These are phyloP conservation scores for Chrysocyon brachyurus DNA, from an alignment of 2,797 vertebrate genomes.

Conservation along the genomic window DNA sequence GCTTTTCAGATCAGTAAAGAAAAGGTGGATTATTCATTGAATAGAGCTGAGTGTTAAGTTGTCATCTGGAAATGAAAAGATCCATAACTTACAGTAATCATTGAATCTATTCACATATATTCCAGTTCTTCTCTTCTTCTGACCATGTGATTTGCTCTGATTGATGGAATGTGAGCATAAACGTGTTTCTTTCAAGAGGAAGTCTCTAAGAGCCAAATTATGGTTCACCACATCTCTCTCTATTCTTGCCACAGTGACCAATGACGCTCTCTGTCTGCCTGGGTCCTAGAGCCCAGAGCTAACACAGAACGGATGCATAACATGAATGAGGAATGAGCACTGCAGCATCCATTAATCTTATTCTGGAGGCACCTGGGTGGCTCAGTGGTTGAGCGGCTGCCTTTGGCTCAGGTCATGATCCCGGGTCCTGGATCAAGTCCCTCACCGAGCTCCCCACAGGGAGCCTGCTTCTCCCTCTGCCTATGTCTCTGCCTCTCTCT, in stretches of 20 bases:
- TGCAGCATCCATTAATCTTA: too few species aligned
- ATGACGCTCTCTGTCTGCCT: background rate
- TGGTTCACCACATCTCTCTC: rapidly evolving
- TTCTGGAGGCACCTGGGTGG: too few species aligned
- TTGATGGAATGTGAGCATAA: background rate
- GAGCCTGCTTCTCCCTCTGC: too few species aligned
- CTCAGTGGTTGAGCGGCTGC: too few species aligned
- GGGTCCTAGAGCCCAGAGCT: background rate
- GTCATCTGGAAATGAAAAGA: background rate
- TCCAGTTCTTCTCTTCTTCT: background rate
- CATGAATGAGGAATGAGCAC: background rate
- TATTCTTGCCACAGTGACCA: too few species aligned
- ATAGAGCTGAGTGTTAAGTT: background rate
- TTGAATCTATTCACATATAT: background rate
- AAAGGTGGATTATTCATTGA: background rate
- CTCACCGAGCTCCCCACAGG: too few species aligned
- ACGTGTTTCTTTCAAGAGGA: background rate
- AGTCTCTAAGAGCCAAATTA: background rate
- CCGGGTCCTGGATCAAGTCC: too few species aligned
- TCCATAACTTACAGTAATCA: background rate
- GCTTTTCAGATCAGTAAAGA: background rate
- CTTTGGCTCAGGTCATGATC: too few species aligned
- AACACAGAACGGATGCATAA: rapidly evolving
- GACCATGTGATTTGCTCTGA: background rate
- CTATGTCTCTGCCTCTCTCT: too few species aligned